Evolutionary conservation across 2,888 invertebrate species (phyloP), one percentile per base, ranked within the genome.

Genomic region (Cheilosia pagana): DNA sequence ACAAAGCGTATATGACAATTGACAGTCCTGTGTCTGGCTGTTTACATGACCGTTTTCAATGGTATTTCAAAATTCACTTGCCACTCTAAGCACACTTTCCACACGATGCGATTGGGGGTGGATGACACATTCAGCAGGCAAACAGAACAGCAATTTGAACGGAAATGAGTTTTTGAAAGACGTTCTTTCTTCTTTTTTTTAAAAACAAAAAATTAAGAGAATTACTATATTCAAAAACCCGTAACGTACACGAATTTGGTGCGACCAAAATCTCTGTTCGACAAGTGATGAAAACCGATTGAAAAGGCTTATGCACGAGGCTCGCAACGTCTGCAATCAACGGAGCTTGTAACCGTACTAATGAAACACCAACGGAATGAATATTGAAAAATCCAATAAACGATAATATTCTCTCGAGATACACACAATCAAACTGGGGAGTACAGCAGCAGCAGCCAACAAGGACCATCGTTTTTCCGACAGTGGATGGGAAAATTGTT

Each of bases 311-410:
- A 28, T 31, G 50, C 48, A 48, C 77, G 74, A 86, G 50, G 75
- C 86, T 82, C 87, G 86, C 87, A 87, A 88, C 91, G 90, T 90
- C 91, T 89, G 90, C 89, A 89, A 89, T 89, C 89, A 89, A 89
- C 90, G 91, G 90, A 90, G 91, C 91, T 90, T 90, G 91, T 89
- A 89, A 90, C 89, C 90, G 89, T 89, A 91, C 91, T 91, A 91
- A 91, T 90, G 89, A 89, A 89, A 89, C 75, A 71, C 81, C 71
- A 85, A 35, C 72, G 21, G 67, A 81, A 79, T 85, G 81, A 85
- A 85, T 85, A 85, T 85, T 85, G 85, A 85, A 85, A 85, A 85
- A 81, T 85, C 85, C 81, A 85, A 81, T 85, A 85, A 85, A 85
- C 81, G 85, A 76, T 85, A 85, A 85, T 81, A 71, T 75, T 85